Conservation (phyloP, 2,797 vertebrate genomes). For the Alouatta caraya region DNA sequence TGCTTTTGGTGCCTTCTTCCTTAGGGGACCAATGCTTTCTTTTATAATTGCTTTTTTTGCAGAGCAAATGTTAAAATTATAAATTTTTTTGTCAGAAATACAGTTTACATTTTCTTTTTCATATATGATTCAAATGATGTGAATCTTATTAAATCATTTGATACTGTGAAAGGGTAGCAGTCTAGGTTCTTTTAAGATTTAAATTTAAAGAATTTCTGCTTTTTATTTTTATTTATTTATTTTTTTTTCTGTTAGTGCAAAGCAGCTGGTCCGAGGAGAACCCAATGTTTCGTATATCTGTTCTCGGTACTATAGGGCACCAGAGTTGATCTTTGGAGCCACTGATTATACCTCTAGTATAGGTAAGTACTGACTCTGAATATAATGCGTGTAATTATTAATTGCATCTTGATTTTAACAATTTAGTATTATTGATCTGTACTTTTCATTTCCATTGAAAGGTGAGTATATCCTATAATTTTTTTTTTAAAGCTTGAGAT, state of each 20-base stretch:
- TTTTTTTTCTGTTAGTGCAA: slow-evolving; percentile 88
- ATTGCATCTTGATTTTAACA: background rate
- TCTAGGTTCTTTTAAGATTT: slow-evolving; percentile 14
- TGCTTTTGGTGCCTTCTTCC: background rate
- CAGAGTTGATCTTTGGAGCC: slow-evolving; percentile 99
- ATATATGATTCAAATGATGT: background rate
- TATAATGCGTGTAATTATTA: background rate
- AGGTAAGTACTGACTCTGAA: slow-evolving; percentile 85
- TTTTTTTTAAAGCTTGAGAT: background rate
- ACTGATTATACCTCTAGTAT: slow-evolving; percentile 99
- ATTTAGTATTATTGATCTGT: background rate
- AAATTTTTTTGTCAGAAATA: background rate
- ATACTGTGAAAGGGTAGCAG: background rate
- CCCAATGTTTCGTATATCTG: slow-evolving; percentile 99
- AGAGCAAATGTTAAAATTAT: background rate
- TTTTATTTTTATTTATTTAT: slow-evolving; percentile 56
- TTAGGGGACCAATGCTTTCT: slow-evolving; percentile 8
- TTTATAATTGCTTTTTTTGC: slow-evolving; percentile 7
- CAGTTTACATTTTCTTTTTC: slow-evolving; percentile 28
- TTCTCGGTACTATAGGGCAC: slow-evolving; percentile 99
- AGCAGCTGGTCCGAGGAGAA: slow-evolving; percentile 98
- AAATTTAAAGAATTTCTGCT: slow-evolving; percentile 29
- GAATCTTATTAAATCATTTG: background rate
- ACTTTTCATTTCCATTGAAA: background rate
- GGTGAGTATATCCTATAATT: background rate